These are phyloP conservation scores for Hedya salicella DNA, from an alignment of 2,888 invertebrate species.

Conservation along the genomic window DNA sequence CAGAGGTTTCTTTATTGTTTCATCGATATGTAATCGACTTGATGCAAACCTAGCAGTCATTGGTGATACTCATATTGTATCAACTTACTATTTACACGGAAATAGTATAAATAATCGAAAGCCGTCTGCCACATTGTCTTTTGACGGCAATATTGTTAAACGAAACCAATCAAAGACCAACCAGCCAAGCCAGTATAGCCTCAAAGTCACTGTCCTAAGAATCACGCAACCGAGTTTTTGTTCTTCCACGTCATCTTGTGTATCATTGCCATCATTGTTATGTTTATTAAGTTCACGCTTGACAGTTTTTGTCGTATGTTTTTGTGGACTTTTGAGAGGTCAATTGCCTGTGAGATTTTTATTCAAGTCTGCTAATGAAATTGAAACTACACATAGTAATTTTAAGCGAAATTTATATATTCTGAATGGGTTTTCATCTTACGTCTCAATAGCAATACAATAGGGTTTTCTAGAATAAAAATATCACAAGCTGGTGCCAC, in stretches of 20 bases:
- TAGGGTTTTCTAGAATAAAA: too few relatives aligned
- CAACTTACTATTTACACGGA: too few relatives aligned
- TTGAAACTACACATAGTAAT: neutral
- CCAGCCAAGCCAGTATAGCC: neutral
- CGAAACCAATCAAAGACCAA: neutral
- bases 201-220: neutral
- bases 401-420: too few relatives aligned
- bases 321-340: conserved; percentile 3
- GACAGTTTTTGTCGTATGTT: conserved; percentile 12
- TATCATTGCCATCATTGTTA: conserved; percentile 3
- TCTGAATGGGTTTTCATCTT: too few relatives aligned
- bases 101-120: too few relatives aligned
- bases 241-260: neutral
- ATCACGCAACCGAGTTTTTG: neutral
- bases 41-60: too few relatives aligned
- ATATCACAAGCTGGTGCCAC: too few relatives aligned
- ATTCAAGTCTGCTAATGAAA: neutral
- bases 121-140: conserved; percentile 7
- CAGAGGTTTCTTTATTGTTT: too few relatives aligned
- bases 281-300: conserved; percentile 24
- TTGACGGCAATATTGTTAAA: conserved; percentile 18
- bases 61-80: too few relatives aligned
- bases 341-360: neutral
- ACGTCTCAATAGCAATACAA: too few relatives aligned
- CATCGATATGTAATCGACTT: too few relatives aligned